These are phyloP conservation scores for Sympetrum striolatum DNA, from an alignment of 2,888 invertebrate genomes.

Conservation along the genomic window DNA sequence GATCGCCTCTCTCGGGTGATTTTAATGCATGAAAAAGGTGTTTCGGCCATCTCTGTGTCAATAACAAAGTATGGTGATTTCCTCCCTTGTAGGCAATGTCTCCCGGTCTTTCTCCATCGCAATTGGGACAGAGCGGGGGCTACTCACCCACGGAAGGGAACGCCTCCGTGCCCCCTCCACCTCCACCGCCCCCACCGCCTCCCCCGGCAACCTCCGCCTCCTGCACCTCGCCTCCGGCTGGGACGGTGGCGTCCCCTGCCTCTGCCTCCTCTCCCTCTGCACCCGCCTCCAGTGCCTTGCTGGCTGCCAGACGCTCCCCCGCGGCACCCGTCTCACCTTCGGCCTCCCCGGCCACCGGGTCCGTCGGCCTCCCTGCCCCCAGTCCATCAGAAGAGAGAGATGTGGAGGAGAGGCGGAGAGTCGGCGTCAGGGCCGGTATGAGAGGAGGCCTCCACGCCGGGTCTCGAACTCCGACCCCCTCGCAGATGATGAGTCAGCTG, in stretches of 20 bases:
- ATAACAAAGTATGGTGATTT: not conserved
- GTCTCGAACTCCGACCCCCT: slow-evolving; percentile 59
- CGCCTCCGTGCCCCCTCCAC: slow-evolving; percentile 62
- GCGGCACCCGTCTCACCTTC: slow-evolving; percentile 7
- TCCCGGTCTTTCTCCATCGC: slow-evolving; percentile 70
- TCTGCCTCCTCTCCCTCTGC: slow-evolving; percentile 7
- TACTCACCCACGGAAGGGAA: slow-evolving; percentile 63
- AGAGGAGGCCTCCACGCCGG: slow-evolving; percentile 60
- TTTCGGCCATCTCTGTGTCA: not conserved
- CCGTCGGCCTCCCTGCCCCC: slow-evolving; percentile 51
- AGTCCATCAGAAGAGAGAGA: slow-evolving; percentile 46
- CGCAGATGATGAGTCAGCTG: slow-evolving; percentile 88
- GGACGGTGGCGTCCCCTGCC: slow-evolving; percentile 5
- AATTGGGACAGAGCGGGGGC: slow-evolving; percentile 68
- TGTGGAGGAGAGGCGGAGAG: slow-evolving; percentile 35
- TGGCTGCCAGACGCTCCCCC: slow-evolving; percentile 9
- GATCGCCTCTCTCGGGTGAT: not conserved
- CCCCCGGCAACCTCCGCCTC: slow-evolving; percentile 51
- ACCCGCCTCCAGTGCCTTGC: slow-evolving; percentile 41
- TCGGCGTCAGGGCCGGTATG: not conserved
- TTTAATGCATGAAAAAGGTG: not conserved
- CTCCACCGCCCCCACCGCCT: slow-evolving; percentile 64
- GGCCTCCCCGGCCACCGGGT: not conserved
- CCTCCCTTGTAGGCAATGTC: slow-evolving; percentile 49
- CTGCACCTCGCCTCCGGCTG: slow-evolving; percentile 16